Evolutionary conservation across 2,113 vertebrate genomes (phyloP).

Genomic region (Argyrosomus japonicus): DNA sequence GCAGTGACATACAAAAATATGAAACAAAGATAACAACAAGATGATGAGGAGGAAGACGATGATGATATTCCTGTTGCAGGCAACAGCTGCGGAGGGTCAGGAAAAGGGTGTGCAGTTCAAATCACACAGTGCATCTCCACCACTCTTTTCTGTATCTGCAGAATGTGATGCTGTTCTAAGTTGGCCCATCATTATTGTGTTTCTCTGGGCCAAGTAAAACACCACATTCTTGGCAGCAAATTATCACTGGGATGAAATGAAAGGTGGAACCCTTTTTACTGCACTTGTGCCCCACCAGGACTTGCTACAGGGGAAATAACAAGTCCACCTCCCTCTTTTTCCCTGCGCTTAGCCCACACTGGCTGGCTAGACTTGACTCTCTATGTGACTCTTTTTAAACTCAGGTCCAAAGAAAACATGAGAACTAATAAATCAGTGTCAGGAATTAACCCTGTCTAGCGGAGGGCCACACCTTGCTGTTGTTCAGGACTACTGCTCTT

Average conservation of each 20-base stretch:
- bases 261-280: conserved; percentile 67
- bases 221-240: conserved; percentile 78
- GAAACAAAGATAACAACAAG: conserved; percentile 38
- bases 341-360: conserved; percentile 24
- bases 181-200: conserved; percentile 38
- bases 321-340: conserved; percentile 67
- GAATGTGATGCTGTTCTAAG: conserved; percentile 55
- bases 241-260: conserved; percentile 75
- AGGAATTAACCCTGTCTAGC: conserved; percentile 73
- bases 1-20: not conserved
- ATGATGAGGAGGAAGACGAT: conserved; percentile 47
- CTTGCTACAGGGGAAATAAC: conserved; percentile 70
- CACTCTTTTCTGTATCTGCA: conserved; percentile 50
- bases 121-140: conserved; percentile 59
- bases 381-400: conserved; percentile 56
- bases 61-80: conserved; percentile 44
- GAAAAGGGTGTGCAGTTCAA: conserved; percentile 60
- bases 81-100: conserved; percentile 68
- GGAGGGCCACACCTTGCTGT: conserved; percentile 57
- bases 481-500: conserved; percentile 57
- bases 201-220: conserved; percentile 74
- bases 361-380: conserved; percentile 26
- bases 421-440: conserved; percentile 73
- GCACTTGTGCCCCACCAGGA: conserved; percentile 65
- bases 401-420: conserved; percentile 82